These are phyloP conservation scores for Hucho hucho DNA, from an alignment of 2,113 vertebrate genomes.

Conservation along the genomic window DNA sequence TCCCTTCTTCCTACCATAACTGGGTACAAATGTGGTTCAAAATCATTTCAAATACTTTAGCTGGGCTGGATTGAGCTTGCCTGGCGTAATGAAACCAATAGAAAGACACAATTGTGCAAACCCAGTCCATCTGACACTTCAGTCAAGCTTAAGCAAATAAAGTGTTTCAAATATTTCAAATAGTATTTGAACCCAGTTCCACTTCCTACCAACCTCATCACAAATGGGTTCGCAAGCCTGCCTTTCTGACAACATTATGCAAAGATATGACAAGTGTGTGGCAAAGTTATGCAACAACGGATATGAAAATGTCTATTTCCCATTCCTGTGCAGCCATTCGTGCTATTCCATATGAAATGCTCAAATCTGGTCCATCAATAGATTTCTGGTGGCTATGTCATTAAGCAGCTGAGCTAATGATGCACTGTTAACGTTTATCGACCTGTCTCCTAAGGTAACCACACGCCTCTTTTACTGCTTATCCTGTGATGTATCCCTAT, in stretches of 20 bases:
- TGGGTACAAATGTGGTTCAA: too few relatives aligned
- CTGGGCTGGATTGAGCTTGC: too few relatives aligned
- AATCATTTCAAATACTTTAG: too few relatives aligned
- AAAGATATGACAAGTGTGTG: background rate
- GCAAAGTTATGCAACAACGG: background rate
- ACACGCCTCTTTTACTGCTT: conserved; percentile 22
- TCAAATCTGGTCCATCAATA: conserved; percentile 11
- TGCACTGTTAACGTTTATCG: conserved; percentile 60
- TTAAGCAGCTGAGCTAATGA: conserved; percentile 50
- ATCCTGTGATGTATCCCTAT: conserved; percentile 33
- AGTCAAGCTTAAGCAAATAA: too few relatives aligned
- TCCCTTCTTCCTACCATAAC: conserved; percentile 14
- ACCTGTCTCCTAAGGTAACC: conserved; percentile 52
- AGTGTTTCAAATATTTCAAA: too few relatives aligned
- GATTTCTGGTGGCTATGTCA: conserved; percentile 24
- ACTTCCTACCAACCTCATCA: background rate
- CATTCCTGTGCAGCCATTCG: background rate
- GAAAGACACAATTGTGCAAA: too few relatives aligned
- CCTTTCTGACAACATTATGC: background rate
- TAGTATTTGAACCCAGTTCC: background rate
- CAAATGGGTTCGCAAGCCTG: background rate
- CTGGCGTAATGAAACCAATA: too few relatives aligned
- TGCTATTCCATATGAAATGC: background rate
- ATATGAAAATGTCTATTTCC: conserved; percentile 2
- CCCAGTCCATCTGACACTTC: too few relatives aligned